Evolutionary conservation across 1,140 invertebrate species (phyloP).

Genomic region (Zeugodacus cucurbitae): DNA sequence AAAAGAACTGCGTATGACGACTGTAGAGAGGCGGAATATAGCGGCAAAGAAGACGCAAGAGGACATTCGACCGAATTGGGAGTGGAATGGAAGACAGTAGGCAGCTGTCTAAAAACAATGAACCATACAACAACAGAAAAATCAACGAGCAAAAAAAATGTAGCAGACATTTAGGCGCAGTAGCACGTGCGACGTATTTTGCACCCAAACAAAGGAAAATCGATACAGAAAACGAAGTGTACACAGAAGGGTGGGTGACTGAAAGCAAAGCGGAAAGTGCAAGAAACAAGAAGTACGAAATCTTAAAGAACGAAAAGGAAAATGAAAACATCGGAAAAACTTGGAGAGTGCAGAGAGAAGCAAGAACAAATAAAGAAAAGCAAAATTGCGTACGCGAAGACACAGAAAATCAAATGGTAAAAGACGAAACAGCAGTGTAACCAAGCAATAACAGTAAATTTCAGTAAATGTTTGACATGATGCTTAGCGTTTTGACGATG

Average conservation of each 20-base stretch:
- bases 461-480: neutral
- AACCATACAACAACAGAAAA: neutral
- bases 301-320: neutral
- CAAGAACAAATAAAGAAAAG: neutral
- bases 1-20: neutral
- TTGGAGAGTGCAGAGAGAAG: neutral
- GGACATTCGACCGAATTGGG: neutral
- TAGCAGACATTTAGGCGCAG: slow-evolving; percentile 10
- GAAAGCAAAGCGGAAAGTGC: neutral
- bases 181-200: slow-evolving; percentile 14
- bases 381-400: neutral
- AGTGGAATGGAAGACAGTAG: neutral
- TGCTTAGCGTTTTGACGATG: neutral
- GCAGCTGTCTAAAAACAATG: neutral
- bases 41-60: neutral
- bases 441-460: neutral
- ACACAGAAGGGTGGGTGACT: neutral
- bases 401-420: neutral
- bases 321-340: neutral
- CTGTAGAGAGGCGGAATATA: neutral
- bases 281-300: neutral
- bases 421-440: neutral
- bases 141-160: neutral
- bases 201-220: slow-evolving; percentile 37
- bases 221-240: neutral